Evolutionary conservation across 2,113 vertebrate species (phyloP).

Genomic region (Nyctereutes procyonoides): DNA sequence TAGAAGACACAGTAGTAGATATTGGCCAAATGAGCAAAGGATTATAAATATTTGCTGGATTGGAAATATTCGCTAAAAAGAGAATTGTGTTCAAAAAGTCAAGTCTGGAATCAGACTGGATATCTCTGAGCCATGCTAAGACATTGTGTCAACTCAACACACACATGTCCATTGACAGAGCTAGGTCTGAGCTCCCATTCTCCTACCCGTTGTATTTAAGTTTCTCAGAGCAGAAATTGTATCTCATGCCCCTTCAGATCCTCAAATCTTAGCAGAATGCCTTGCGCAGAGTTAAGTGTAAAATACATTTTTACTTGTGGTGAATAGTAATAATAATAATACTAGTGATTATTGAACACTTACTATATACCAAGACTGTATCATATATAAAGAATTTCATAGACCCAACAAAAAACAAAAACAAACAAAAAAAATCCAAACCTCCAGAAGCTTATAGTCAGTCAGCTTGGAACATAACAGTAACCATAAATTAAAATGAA

Average conservation of each 20-base stretch:
- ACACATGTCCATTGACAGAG: background rate
- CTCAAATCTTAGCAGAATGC: background rate
- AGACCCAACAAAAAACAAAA: background rate
- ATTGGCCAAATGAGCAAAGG: background rate
- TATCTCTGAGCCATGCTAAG: background rate
- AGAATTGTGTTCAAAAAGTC: background rate
- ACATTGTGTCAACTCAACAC: background rate
- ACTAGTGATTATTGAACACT: background rate
- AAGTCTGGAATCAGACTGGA: background rate
- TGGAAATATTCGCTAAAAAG: constrained; percentile 16
- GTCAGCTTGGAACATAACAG: background rate
- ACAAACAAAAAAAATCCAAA: background rate
- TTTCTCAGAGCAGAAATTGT: background rate
- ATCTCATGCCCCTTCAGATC: background rate
- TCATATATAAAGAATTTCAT: background rate
- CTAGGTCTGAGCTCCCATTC: background rate
- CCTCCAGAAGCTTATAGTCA: background rate
- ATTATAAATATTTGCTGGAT: background rate
- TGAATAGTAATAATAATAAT: background rate
- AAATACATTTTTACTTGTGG: background rate
- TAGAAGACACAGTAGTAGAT: background rate
- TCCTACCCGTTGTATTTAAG: background rate
- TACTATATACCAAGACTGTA: background rate
- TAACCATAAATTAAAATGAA: background rate
- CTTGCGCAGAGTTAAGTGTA: background rate